Conservation (phyloP, 2,888 invertebrate genomes). For the Rhaphigaster nebulosa region DNA sequence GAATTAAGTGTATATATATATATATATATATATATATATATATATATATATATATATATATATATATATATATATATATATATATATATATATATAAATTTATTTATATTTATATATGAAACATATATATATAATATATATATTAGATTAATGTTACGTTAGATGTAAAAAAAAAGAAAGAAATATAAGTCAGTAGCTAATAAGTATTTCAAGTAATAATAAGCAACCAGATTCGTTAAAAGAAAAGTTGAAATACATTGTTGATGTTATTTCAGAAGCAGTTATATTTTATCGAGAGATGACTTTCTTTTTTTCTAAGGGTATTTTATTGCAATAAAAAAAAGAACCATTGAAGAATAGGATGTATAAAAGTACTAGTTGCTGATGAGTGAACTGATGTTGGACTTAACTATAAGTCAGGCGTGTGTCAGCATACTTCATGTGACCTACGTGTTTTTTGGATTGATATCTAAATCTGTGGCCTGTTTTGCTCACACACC, state of each 20-base stretch:
- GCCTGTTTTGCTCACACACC: conserved; percentile 64
- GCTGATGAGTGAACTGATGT: conserved; percentile 51
- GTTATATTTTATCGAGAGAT: conserved; percentile 54
- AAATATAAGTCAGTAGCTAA: conserved; percentile 66
- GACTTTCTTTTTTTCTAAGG: conserved; percentile 53
- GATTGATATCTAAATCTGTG: conserved; percentile 60
- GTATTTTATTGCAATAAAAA: conserved; percentile 54
- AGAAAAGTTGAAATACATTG: conserved; percentile 9
- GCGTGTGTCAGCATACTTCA: conserved; percentile 25
- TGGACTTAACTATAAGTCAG: conserved; percentile 49
- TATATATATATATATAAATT: conserved; percentile 59
- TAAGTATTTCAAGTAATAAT: conserved; percentile 64
- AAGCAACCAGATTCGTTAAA: conserved; percentile 50
- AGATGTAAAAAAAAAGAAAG: conserved; percentile 58
- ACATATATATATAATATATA: conserved; percentile 59
- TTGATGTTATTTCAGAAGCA: conserved; percentile 51
- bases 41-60: conserved; percentile 57
- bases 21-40: conserved; percentile 53
- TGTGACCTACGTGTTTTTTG: conserved; percentile 31
- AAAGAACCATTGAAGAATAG: conserved; percentile 55
- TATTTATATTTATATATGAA: conserved; percentile 57
- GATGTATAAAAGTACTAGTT: conserved; percentile 51
- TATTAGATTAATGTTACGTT: conserved; percentile 60
- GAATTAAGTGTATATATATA: conserved; percentile 46
- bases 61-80: conserved; percentile 60